Percentiles rank a stretch among this genome's conserved stretches.
These are phyloP conservation scores for Globia sparganii DNA, from an alignment of 2,888 invertebrate species.

Conservation along the genomic window DNA sequence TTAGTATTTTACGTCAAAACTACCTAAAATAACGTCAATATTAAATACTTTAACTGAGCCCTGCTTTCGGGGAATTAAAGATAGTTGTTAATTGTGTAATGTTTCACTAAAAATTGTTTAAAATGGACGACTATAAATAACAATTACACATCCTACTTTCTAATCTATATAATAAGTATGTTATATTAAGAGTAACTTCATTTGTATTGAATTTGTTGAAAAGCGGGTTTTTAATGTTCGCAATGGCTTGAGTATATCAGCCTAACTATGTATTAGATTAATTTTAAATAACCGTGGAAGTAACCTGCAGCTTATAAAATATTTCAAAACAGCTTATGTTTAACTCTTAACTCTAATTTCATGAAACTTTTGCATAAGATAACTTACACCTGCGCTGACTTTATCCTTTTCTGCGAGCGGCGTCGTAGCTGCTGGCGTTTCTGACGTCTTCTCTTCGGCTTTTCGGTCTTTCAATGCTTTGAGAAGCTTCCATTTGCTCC, in stretches of 20 bases:
- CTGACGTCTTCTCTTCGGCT: constrained; percentile 95
- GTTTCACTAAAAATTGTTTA: constrained; percentile 62
- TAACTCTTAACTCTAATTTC: constrained; percentile 92
- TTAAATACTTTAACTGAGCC: constrained; percentile 41
- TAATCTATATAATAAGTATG: constrained; percentile 65
- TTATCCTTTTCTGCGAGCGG: constrained; percentile 91
- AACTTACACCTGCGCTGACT: constrained; percentile 93
- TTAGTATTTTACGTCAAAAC: constrained; percentile 50
- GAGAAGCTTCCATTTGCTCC: constrained; percentile 97
- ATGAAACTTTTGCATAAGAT: constrained; percentile 91
- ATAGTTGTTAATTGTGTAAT: constrained; percentile 28
- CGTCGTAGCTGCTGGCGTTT: constrained; percentile 91
- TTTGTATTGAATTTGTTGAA: constrained; percentile 66
- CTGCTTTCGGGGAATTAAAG: constrained; percentile 31
- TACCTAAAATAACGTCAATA: constrained; percentile 46
- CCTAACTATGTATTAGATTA: constrained; percentile 76
- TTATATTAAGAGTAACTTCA: constrained; percentile 57
- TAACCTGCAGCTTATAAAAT: constrained; percentile 59
- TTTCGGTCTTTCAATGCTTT: constrained; percentile 97
- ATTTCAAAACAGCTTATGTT: constrained; percentile 60
- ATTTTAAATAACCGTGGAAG: constrained; percentile 66
- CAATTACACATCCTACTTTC: constrained; percentile 70
- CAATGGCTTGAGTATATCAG: constrained; percentile 78
- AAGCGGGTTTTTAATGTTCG: constrained; percentile 78
- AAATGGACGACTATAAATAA: constrained; percentile 73